phyloP scores from a whole-genome alignment of 2,888 invertebrate species.

The Limnephilus rhombicus region DNA sequence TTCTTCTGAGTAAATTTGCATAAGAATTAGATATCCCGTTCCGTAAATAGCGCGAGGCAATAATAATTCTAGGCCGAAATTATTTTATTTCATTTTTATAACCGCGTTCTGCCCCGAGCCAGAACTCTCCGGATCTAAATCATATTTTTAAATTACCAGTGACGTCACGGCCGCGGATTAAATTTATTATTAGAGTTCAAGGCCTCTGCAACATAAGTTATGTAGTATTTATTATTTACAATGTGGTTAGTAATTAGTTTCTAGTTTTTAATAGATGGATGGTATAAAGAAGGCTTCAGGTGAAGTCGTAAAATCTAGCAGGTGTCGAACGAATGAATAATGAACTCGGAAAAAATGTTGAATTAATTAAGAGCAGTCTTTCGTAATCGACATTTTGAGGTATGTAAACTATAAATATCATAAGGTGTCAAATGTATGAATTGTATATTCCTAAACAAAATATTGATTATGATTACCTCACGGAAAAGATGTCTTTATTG shows the following conservation, averaged over 20 bases:
- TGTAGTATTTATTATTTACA: neutral
- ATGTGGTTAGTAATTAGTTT: neutral
- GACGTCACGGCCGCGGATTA: neutral
- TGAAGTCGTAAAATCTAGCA: neutral
- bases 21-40: slow-evolving; percentile 26
- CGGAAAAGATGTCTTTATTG: no score
- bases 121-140: slow-evolving; percentile 14
- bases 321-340: neutral
- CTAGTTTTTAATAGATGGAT: neutral
- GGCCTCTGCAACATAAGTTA: neutral
- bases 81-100: slow-evolving; percentile 32
- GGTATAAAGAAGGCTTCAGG: neutral
- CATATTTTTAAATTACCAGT: slow-evolving; percentile 10
- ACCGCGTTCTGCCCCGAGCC: slow-evolving; percentile 11
- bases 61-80: slow-evolving; percentile 18
- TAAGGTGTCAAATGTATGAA: no score
- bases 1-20: slow-evolving; percentile 27
- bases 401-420: no score
- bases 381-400: neutral
- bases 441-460: no score
- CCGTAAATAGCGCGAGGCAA: slow-evolving; percentile 28
- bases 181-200: neutral
- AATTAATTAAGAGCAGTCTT: neutral
- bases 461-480: no score
- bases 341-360: neutral